Evolutionary conservation across 2,113 vertebrate species (phyloP).

Genomic region (Lota lota): DNA sequence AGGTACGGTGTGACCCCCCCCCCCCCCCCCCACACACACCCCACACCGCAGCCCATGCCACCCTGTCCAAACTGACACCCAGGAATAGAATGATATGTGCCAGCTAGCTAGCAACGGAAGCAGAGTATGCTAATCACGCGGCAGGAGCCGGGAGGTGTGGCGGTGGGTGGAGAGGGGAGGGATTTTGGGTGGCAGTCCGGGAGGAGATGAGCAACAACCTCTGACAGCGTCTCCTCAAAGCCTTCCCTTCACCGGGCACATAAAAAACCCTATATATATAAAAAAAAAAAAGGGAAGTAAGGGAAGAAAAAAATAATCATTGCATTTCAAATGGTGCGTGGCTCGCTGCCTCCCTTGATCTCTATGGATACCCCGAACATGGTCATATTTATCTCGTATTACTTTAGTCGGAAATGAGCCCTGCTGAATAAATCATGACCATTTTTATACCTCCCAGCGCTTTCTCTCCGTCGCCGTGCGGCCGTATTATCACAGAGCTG

Average conservation of each 20-base stretch:
- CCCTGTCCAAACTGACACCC: conserved; percentile 4
- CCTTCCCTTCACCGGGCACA: conserved; percentile 34
- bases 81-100: neutral
- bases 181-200: too few relatives aligned
- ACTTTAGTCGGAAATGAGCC: conserved; percentile 73
- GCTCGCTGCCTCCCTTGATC: conserved; percentile 67
- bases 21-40: too few relatives aligned
- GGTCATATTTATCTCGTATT: conserved; percentile 75
- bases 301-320: conserved; percentile 59
- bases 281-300: too few relatives aligned
- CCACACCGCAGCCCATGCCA: too few relatives aligned
- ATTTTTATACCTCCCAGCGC: conserved; percentile 62
- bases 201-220: conserved; percentile 14
- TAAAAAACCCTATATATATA: too few relatives aligned
- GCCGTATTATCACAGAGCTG: conserved; percentile 71
- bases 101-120: too few relatives aligned
- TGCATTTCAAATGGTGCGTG: conserved; percentile 65
- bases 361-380: conserved; percentile 59
- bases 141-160: neutral
- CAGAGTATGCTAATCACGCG: too few relatives aligned
- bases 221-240: conserved; percentile 19
- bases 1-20: conserved; percentile 65
- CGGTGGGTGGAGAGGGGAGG: conserved; percentile 9
- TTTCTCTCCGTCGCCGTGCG: conserved; percentile 55
- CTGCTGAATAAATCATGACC: conserved; percentile 73